Percentiles rank a stretch among this genome's conserved stretches.
Conservation (phyloP, 2,113 vertebrate genomes). For the Pavo muticus region DNA sequence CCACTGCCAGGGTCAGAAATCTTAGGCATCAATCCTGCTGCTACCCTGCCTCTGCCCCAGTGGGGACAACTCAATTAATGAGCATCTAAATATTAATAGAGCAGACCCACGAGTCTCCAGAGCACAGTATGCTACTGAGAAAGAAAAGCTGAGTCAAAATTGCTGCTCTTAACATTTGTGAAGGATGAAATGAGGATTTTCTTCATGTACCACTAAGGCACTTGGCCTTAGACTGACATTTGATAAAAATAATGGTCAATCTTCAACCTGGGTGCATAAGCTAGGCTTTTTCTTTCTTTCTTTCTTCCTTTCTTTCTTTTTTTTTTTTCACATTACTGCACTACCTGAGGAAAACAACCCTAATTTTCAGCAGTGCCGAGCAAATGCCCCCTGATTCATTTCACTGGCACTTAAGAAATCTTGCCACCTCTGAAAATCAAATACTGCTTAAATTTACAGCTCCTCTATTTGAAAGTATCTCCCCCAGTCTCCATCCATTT, state of each 20-base stretch:
- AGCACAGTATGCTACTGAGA: constrained; percentile 1
- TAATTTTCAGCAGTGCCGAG: background rate
- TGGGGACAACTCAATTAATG: constrained; percentile 15
- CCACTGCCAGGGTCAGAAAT: constrained; percentile 38
- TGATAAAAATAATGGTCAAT: background rate
- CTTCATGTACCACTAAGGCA: background rate
- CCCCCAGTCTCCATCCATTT: background rate
- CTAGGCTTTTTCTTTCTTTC: background rate
- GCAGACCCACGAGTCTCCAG: constrained; percentile 13
- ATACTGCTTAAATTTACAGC: constrained; percentile 12
- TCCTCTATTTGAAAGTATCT: background rate
- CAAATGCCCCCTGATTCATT: background rate
- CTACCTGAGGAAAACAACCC: background rate
- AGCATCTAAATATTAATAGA: constrained; percentile 29
- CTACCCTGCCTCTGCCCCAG: background rate
- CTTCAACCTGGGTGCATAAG: background rate
- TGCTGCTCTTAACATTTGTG: background rate
- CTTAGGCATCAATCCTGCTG: background rate
- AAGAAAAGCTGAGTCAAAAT: constrained; percentile 33
- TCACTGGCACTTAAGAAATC: background rate
- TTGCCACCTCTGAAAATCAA: constrained; percentile 33
- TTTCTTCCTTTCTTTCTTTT: background rate
- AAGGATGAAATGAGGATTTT: constrained; percentile 12
- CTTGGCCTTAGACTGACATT: background rate
- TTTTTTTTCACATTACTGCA: background rate